Evolutionary conservation across 2,888 invertebrate genomes (phyloP).

Genomic region (Ophioninae sp.): DNA sequence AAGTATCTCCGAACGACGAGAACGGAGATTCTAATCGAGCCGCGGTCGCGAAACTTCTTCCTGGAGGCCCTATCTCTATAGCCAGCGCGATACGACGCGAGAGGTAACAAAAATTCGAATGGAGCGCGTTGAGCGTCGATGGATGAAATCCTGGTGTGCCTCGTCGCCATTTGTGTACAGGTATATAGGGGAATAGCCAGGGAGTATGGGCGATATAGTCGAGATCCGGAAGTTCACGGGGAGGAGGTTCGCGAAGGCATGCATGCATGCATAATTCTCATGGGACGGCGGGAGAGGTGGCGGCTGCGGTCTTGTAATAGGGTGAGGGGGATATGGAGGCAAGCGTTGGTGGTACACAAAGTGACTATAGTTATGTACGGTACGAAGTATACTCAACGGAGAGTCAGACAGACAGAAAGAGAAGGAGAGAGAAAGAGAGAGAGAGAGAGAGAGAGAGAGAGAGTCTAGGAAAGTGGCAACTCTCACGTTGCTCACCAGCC

Average conservation of each 20-base stretch:
- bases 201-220: slow-evolving; percentile 50
- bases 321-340: neutral
- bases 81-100: neutral
- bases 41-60: neutral
- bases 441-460: slow-evolving; percentile 14
- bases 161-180: neutral
- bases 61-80: neutral
- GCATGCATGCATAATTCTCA: slow-evolving; percentile 70
- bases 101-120: slow-evolving; percentile 13
- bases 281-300: slow-evolving; percentile 59
- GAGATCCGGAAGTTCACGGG: slow-evolving; percentile 65
- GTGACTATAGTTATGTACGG: neutral
- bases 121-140: neutral
- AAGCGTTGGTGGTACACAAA: slow-evolving; percentile 2
- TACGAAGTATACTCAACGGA: slow-evolving; percentile 2
- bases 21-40: slow-evolving; percentile 3
- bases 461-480: slow-evolving; percentile 30
- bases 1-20: neutral
- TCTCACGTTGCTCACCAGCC: slow-evolving; percentile 39
- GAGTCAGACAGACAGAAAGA: neutral
- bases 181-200: slow-evolving; percentile 7
- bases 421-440: neutral
- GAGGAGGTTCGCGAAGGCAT: slow-evolving; percentile 65
- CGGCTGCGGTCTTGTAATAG: slow-evolving; percentile 34
- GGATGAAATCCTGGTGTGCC: slow-evolving; percentile 4